phyloP scores from a whole-genome alignment of 2,888 invertebrate genomes.

The Drosophila differens region DNA sequence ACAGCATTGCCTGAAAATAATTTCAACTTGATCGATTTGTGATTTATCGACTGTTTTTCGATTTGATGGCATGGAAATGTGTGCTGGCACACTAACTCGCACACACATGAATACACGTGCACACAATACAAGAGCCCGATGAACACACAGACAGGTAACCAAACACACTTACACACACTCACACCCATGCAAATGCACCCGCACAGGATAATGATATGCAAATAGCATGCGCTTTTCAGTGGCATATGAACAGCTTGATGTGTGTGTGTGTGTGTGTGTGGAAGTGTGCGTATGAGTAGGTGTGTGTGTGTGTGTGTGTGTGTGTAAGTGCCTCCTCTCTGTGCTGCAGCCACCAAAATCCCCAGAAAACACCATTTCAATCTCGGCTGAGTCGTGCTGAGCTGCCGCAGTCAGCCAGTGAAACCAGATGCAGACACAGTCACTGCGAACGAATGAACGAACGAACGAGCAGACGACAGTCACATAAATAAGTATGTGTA shows the following conservation, averaged over 20 bases:
- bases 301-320: neutral
- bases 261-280: neutral
- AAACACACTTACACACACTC: constrained; percentile 15
- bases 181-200: constrained; percentile 42
- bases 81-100: constrained; percentile 34
- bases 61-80: constrained; percentile 70
- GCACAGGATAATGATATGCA: constrained; percentile 74
- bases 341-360: constrained; percentile 55
- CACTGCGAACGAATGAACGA: neutral
- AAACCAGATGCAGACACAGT: constrained; percentile 37
- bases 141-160: constrained; percentile 4
- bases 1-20: constrained; percentile 43
- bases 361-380: constrained; percentile 72
- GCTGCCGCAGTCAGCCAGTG: constrained; percentile 51
- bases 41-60: constrained; percentile 73
- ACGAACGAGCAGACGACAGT: constrained; percentile 29
- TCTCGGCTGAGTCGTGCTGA: constrained; percentile 69
- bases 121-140: constrained; percentile 10
- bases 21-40: constrained; percentile 68
- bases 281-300: neutral
- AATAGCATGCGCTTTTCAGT: constrained; percentile 74
- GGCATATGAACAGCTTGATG: constrained; percentile 23
- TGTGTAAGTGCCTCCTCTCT: constrained; percentile 21
- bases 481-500: constrained; percentile 16
- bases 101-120: neutral